Evolutionary conservation across 2,113 vertebrate genomes (phyloP).

Genomic region (Microtus montanus): DNA sequence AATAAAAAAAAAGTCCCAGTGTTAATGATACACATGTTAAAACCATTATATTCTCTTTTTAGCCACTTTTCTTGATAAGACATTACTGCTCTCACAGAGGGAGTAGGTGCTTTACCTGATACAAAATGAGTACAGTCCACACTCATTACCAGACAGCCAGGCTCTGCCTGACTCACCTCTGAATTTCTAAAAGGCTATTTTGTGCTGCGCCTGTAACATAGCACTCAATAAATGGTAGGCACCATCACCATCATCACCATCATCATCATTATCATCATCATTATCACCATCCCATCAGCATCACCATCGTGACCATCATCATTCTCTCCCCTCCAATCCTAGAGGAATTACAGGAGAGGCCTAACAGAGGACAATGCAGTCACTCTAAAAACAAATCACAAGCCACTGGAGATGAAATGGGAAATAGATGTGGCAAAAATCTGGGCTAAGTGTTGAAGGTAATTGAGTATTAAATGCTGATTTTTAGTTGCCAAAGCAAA

Average conservation of each 20-base stretch:
- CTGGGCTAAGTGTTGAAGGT: background rate
- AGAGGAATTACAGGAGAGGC: background rate
- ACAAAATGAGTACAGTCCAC: background rate
- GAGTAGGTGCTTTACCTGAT: background rate
- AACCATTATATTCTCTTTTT: background rate
- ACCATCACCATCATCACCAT: background rate
- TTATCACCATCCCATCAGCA: background rate
- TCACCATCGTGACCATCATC: background rate
- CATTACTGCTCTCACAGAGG: background rate
- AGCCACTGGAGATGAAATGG: background rate
- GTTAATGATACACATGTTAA: background rate
- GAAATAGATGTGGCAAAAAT: background rate
- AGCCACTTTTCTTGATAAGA: background rate
- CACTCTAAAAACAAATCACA: slow-evolving; percentile 9
- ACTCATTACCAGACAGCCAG: background rate
- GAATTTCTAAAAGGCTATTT: background rate
- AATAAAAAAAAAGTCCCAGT: background rate
- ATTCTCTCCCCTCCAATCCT: background rate
- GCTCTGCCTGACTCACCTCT: background rate
- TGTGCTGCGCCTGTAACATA: background rate
- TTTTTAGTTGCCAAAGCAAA: slow-evolving; percentile 22
- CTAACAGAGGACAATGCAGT: background rate
- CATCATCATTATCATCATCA: background rate
- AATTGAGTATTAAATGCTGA: slow-evolving; percentile 37
- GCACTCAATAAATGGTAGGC: background rate